Conservation (phyloP, 1,140 invertebrate genomes). For the Aphidius gifuensis region DNA sequence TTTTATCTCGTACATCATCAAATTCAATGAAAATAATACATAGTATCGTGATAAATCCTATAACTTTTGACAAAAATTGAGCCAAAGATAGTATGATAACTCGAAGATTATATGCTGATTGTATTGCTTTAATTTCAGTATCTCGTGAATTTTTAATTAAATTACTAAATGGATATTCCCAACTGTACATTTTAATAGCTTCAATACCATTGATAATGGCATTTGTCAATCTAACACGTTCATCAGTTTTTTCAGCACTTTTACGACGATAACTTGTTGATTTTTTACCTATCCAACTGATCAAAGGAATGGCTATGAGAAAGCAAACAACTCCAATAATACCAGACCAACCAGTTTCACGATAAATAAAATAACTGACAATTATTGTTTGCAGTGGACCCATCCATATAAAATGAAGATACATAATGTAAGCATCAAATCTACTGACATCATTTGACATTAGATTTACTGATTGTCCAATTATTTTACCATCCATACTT, state of each 20-base stretch:
- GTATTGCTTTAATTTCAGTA: constrained; percentile 67
- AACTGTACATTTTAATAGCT: constrained; percentile 88
- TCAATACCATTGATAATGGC: constrained; percentile 80
- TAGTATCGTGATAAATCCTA: constrained; percentile 76
- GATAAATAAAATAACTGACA: constrained; percentile 73
- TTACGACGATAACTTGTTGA: constrained; percentile 57
- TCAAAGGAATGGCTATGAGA: constrained; percentile 79
- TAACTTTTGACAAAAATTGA: constrained; percentile 72
- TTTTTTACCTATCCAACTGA: constrained; percentile 67
- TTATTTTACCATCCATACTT: constrained; percentile 71
- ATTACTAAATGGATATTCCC: constrained; percentile 79
- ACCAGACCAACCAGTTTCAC: constrained; percentile 67
- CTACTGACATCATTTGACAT: constrained; percentile 80
- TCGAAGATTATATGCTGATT: constrained; percentile 64
- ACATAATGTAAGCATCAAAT: constrained; percentile 66
- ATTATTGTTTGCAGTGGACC: constrained; percentile 75
- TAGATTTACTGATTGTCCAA: constrained; percentile 84
- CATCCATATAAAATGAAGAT: constrained; percentile 68
- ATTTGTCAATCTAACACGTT: constrained; percentile 79
- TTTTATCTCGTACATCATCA: constrained; percentile 42
- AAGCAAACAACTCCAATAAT: constrained; percentile 78
- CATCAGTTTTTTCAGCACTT: constrained; percentile 72
- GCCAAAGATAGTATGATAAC: constrained; percentile 68
- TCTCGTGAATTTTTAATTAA: constrained; percentile 59
- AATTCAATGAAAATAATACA: constrained; percentile 62